phyloP scores from a whole-genome alignment of 35 echinoderm and acorn worm genomes.

The Hemicentrotus pulcherrimus region DNA sequence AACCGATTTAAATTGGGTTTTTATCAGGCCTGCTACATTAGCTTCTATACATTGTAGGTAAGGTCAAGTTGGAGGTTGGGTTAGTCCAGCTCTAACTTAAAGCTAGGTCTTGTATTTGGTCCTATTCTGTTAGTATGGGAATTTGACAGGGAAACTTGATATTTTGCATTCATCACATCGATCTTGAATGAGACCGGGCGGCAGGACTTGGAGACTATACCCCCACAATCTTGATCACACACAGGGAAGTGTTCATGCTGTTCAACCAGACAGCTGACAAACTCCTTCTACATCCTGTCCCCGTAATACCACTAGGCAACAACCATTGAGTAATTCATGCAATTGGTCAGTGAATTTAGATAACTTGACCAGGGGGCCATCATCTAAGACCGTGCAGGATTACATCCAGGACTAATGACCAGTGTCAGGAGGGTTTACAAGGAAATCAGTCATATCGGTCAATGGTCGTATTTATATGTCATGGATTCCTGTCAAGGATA shows the following conservation, averaged over 20 bases:
- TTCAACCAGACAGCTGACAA: slow-evolving; percentile 13
- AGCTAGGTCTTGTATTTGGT: not conserved
- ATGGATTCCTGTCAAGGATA: not conserved
- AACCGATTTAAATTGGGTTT: no score
- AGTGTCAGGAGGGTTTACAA: not conserved
- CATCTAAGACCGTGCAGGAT: not conserved
- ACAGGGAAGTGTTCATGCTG: slow-evolving; percentile 36
- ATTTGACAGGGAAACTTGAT: not conserved
- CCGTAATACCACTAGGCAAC: not conserved
- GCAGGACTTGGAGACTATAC: not conserved
- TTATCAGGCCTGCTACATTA: no score
- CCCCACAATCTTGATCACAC: not conserved
- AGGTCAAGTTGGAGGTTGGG: no score
- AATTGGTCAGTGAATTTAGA: slow-evolving; percentile 22
- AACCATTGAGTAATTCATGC: slow-evolving; percentile 22
- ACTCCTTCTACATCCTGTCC: not conserved
- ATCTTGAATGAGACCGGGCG: not conserved
- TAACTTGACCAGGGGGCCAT: not conserved
- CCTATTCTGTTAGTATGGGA: not conserved
- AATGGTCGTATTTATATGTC: not conserved
- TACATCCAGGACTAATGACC: not conserved
- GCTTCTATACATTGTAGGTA: no score
- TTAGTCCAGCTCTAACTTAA: no score
- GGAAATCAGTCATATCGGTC: not conserved
- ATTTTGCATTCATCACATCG: no score